These are phyloP conservation scores for Andricus quercusramuli DNA, from an alignment of 2,888 invertebrate species.

Conservation along the genomic window DNA sequence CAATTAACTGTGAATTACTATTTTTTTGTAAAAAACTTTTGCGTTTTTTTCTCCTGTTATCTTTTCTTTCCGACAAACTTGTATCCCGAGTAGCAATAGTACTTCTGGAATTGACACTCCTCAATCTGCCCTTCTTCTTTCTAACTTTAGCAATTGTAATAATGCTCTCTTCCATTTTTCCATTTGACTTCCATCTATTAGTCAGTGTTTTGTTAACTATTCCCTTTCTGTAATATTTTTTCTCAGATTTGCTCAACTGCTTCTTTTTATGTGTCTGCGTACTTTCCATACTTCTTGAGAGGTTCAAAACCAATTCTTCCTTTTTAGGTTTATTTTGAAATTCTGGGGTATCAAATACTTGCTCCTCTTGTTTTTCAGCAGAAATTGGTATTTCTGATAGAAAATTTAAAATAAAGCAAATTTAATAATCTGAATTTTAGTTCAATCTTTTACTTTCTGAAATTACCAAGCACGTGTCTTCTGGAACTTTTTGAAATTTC, in stretches of 20 bases:
- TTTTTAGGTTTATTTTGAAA: background rate
- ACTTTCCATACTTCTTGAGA: conserved; percentile 4
- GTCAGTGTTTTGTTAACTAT: conserved; percentile 42
- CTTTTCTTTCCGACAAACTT: conserved; percentile 53
- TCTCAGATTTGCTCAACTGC: background rate
- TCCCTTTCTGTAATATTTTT: background rate
- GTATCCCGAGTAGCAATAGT: conserved; percentile 66
- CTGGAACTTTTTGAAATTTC: background rate
- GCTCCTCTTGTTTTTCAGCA: background rate
- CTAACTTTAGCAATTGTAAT: conserved; percentile 58
- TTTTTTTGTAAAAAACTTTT: conserved; percentile 54
- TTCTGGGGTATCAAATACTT: background rate
- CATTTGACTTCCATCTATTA: conserved; percentile 45
- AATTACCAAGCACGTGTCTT: background rate
- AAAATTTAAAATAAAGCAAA: background rate
- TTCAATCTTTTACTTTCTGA: background rate
- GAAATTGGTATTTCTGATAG: background rate
- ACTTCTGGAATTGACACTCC: conserved; percentile 66
- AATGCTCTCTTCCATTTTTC: conserved; percentile 56
- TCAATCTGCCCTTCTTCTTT: conserved; percentile 63
- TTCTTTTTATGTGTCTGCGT: background rate
- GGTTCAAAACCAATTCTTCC: background rate
- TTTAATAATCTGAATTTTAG: background rate
- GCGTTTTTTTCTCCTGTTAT: conserved; percentile 55
- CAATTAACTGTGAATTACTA: background rate